A percentile compares a stretch with the other conserved stretches of the same genome.
Conservation (phyloP, 2,113 vertebrate species). For the Ptilorrhoa leucosticta region DNA sequence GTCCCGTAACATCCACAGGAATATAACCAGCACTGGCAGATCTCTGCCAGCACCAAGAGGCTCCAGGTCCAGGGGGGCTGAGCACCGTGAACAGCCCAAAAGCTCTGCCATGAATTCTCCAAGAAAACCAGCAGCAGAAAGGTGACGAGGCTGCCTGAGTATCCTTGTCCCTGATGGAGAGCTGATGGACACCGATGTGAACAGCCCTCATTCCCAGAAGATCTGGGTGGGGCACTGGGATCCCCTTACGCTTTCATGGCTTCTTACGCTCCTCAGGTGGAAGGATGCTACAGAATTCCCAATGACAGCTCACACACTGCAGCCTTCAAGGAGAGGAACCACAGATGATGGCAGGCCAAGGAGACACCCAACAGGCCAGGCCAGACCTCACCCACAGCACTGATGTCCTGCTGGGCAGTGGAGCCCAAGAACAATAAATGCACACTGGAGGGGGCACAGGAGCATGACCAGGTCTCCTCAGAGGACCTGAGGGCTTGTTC, state of each 20-base stretch:
- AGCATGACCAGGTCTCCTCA: not conserved
- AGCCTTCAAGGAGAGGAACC: not conserved
- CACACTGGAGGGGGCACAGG: not conserved
- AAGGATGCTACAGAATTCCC: not conserved
- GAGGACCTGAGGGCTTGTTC: not conserved
- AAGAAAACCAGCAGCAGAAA: not conserved
- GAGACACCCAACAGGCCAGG: not conserved
- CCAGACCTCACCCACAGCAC: not conserved
- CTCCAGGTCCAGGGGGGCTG: not conserved
- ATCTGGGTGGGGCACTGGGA: not conserved
- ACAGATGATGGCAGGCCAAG: not conserved
- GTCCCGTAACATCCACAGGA: not conserved
- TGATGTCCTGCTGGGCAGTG: not conserved
- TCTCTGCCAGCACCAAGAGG: not conserved
- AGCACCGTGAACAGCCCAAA: not conserved
- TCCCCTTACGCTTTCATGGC: not conserved
- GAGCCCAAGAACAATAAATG: not conserved
- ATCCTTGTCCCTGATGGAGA: not conserved
- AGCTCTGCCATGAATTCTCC: not conserved
- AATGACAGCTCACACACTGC: rapidly evolving
- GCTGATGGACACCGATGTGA: not conserved
- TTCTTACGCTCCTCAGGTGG: not conserved
- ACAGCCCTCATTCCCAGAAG: not conserved
- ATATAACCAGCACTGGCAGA: not conserved
- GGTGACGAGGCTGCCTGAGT: not conserved